phyloP scores from a whole-genome alignment of 2,888 invertebrate genomes.

The Lysandra coridon region DNA sequence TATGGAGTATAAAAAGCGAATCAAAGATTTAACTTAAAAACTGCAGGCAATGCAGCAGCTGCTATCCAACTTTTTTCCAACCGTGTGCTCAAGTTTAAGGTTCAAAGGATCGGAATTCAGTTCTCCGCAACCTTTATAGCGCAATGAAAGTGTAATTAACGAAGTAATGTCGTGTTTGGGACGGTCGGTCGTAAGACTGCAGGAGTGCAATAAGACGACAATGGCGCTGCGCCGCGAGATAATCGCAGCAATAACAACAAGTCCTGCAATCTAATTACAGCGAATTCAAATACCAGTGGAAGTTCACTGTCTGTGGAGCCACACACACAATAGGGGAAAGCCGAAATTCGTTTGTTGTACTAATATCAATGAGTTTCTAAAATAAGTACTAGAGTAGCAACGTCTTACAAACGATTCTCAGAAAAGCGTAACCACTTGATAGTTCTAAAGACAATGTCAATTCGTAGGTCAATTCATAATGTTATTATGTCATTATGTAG shows the following conservation, averaged over 20 bases:
- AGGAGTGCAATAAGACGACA: constrained; percentile 54
- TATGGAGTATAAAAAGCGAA: no score
- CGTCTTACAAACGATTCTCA: no score
- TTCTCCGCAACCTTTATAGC: constrained; percentile 34
- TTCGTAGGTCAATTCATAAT: no score
- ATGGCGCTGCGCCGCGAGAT: constrained; percentile 55
- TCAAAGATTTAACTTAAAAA: no score
- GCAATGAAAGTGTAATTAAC: constrained; percentile 48
- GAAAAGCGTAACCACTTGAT: no score
- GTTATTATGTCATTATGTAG: no score
- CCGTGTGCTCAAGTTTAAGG: constrained; percentile 6
- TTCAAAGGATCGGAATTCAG: constrained; percentile 30
- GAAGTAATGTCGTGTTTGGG: constrained; percentile 47
- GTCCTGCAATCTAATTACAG: constrained; percentile 65
- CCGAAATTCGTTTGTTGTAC: background rate
- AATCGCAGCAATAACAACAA: constrained; percentile 65
- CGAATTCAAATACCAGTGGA: constrained; percentile 44
- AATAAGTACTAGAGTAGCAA: no score
- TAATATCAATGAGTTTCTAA: no score
- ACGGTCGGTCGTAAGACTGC: constrained; percentile 43
- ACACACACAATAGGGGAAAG: background rate
- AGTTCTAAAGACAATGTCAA: no score
- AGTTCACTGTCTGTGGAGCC: background rate
- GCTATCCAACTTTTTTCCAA: background rate
- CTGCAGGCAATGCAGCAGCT: no score